Percentiles rank a stretch among this genome's conserved stretches.
These are phyloP conservation scores for Meloidogyne exigua DNA, from an alignment of 1,140 invertebrate species.

Conservation along the genomic window DNA sequence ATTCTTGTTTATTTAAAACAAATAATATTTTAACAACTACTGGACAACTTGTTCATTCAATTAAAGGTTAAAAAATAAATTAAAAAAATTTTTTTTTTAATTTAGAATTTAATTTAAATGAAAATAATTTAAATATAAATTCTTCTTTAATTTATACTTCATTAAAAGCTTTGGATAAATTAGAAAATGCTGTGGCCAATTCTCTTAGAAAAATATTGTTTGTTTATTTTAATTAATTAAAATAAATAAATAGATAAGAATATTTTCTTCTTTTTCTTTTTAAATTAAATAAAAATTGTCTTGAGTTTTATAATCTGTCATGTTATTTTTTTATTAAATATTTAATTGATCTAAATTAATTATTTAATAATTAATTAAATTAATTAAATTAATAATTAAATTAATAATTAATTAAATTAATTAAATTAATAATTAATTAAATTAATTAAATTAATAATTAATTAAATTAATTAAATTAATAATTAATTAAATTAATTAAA, in stretches of 20 bases:
- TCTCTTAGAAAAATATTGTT: conserved; percentile 6
- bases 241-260: background rate
- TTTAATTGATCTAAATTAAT: too few species aligned
- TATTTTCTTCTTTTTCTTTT: background rate
- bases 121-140: background rate
- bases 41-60: conserved; percentile 57
- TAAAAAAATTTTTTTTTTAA: too few species aligned
- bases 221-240: conserved; percentile 8
- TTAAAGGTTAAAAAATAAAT: conserved; percentile 59
- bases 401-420: too few species aligned
- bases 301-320: background rate
- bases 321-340: too few species aligned
- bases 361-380: too few species aligned
- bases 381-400: too few species aligned
- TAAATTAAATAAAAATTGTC: background rate
- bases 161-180: conserved; percentile 7
- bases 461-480: too few species aligned
- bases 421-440: too few species aligned
- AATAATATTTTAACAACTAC: conserved; percentile 54
- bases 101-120: background rate
- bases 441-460: too few species aligned
- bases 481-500: too few species aligned
- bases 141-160: background rate
- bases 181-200: conserved; percentile 11
- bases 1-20: conserved; percentile 57